Base-by-base conservation (phyloP, 2,113 vertebrate genomes). In the Sphaerodactylus townsendi region DNA sequence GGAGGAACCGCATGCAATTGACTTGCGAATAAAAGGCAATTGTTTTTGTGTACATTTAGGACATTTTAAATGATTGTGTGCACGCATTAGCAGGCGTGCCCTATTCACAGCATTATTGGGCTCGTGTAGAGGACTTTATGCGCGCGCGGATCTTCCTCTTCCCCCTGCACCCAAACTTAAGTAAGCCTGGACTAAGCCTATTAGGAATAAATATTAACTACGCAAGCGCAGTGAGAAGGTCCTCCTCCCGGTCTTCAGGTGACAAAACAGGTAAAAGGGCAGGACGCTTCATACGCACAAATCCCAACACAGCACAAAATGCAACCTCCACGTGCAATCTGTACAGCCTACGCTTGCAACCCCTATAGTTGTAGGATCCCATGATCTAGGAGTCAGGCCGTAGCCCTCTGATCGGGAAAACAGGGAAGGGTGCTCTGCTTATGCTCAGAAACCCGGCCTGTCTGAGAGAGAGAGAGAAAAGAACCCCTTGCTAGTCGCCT, bases 101-200 rank as follows among this genome's bases (percentile, higher is more conserved):
- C 53, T 23, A 9, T 28, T 2, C 25, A 62, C 59, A 28, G 10
- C 28, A 37, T 35, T 37, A 68, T 21, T 69, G 13, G 5, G 5
- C 15, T 8, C 35, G 1, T 1, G 66, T 1, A 10, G 25, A 30
- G 4, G 15, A 50, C 5, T 3, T 5, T 10, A 33, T 6, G 21
- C 70, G 39, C 81, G 65, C 65, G 41, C 81, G 70, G 44, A 4
- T 9, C 10, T 1, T 48, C 23, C 30, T 7, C 8, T 39, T 64
- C 1, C 6, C 35, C 50, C 53, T 41, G 35, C 28, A 11, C 25
- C 1, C 25, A 17, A 5, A 44, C 3, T 41, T 1, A 28, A 33
- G 33, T 1, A 7, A 5, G 3, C 0, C 3, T 23, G 30, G 2
- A 19, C 0, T 4, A 28, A 15, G 10, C 5, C 23, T 7, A 5